These are phyloP conservation scores for Operophtera brumata DNA, from an alignment of 2,888 invertebrate genomes.

Conservation along the genomic window DNA sequence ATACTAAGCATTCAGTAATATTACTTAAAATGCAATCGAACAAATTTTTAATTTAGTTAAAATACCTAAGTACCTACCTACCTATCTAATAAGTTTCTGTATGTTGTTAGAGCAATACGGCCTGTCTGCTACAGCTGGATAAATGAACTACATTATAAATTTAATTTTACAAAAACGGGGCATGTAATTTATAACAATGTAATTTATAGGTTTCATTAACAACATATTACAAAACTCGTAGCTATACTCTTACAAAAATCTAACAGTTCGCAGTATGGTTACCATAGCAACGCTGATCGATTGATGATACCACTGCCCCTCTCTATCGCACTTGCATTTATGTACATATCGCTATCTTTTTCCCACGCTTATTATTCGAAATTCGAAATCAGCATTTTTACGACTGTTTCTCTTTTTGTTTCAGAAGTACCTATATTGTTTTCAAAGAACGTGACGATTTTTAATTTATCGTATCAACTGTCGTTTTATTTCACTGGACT, in stretches of 20 bases:
- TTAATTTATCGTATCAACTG: constrained; percentile 7
- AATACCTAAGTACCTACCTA: too few species aligned
- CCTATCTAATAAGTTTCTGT: too few species aligned
- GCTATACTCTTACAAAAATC: background rate
- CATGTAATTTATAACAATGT: background rate
- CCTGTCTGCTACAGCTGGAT: too few species aligned
- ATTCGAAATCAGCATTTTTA: constrained; percentile 25
- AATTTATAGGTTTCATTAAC: background rate
- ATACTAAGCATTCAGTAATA: too few species aligned
- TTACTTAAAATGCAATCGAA: too few species aligned
- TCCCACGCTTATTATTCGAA: constrained; percentile 39
- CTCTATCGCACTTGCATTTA: constrained; percentile 31
- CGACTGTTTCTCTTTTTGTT: constrained; percentile 36
- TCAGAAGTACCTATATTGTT: constrained; percentile 6
- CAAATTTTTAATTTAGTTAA: too few species aligned
- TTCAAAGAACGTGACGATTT: constrained; percentile 7
- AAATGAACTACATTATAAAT: too few species aligned
- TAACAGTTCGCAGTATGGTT: constrained; percentile 33
- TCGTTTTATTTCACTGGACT: too few species aligned
- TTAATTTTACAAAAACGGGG: too few species aligned
- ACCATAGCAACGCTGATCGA: constrained; percentile 65
- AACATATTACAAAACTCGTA: background rate
- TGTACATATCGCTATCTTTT: constrained; percentile 29
- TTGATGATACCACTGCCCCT: constrained; percentile 48
- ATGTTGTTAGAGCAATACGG: too few species aligned